Evolutionary conservation across 2,113 vertebrate species (phyloP).

Genomic region (Ammodramus savannarum): DNA sequence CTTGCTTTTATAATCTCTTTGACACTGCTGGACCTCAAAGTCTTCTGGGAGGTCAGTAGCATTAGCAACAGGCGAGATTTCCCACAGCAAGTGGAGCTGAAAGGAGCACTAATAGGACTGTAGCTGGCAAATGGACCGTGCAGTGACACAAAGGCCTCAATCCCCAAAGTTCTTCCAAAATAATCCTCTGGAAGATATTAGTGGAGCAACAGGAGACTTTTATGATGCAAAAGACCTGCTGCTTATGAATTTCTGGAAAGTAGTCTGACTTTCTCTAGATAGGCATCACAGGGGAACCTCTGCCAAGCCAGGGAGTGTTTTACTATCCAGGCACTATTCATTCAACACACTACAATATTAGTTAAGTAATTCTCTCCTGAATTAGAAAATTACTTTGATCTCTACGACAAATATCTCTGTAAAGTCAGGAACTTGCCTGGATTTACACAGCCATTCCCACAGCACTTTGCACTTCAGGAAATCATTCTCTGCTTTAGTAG

Average conservation of each 20-base stretch:
- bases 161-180: not conserved
- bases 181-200: not conserved
- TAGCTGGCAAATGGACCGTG: not conserved
- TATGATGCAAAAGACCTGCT: not conserved
- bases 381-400: not conserved
- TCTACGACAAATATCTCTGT: not conserved
- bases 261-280: not conserved
- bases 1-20: not conserved
- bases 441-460: not conserved
- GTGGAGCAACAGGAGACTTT: not conserved
- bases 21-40: not conserved
- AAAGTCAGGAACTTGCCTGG: not conserved
- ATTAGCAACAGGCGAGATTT: not conserved
- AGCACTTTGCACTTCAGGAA: not conserved
- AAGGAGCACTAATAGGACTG: not conserved
- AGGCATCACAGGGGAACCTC: not conserved
- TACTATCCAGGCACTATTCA: not conserved
- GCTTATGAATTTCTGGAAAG: not conserved
- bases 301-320: not conserved
- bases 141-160: not conserved
- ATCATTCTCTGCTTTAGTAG: not conserved
- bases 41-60: not conserved
- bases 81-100: not conserved
- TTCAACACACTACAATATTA: not conserved
- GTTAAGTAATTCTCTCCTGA: not conserved